A percentile compares a stretch with the other conserved stretches of the same genome.
phyloP scores from a whole-genome alignment of 2,888 invertebrate species.

The Synanthedon myopaeformis region DNA sequence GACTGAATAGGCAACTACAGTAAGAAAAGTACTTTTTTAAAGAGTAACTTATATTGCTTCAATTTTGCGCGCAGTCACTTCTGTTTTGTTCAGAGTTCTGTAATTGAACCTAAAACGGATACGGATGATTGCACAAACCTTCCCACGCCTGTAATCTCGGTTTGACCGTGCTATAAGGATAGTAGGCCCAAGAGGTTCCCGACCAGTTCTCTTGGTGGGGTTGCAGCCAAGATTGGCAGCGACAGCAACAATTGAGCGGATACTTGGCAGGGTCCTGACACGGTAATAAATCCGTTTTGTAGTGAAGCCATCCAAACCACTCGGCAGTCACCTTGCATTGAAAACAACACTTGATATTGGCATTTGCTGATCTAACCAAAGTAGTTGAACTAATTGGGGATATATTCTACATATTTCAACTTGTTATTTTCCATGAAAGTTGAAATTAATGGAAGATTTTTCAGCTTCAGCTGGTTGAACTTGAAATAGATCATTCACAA shows the following conservation, averaged over 20 bases:
- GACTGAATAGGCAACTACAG: too few species aligned
- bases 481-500: too few species aligned
- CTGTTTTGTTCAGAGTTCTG: too few species aligned
- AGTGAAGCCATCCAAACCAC: slow-evolving; percentile 98
- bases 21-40: too few species aligned
- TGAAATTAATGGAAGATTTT: too few species aligned
- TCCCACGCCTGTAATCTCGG: slow-evolving; percentile 32
- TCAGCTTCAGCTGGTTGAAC: too few species aligned
- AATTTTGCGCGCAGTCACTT: too few species aligned
- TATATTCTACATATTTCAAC: too few species aligned
- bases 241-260: slow-evolving; percentile 21
- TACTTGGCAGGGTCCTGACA: slow-evolving; percentile 38
- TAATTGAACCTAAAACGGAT: neutral
- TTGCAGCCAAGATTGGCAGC: slow-evolving; percentile 31
- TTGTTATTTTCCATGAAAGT: too few species aligned
- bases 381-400: too few species aligned
- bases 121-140: slow-evolving; percentile 19
- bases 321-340: slow-evolving; percentile 83
- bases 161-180: slow-evolving; percentile 37
- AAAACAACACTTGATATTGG: neutral
- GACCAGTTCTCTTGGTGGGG: slow-evolving; percentile 34
- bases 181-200: slow-evolving; percentile 32
- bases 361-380: neutral
- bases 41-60: too few species aligned
- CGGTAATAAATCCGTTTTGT: slow-evolving; percentile 75